A percentile compares a stretch with the other conserved stretches of the same genome.
These are phyloP conservation scores for Chalcosyrphus nemorum DNA, from an alignment of 2,888 invertebrate species.

Conservation along the genomic window DNA sequence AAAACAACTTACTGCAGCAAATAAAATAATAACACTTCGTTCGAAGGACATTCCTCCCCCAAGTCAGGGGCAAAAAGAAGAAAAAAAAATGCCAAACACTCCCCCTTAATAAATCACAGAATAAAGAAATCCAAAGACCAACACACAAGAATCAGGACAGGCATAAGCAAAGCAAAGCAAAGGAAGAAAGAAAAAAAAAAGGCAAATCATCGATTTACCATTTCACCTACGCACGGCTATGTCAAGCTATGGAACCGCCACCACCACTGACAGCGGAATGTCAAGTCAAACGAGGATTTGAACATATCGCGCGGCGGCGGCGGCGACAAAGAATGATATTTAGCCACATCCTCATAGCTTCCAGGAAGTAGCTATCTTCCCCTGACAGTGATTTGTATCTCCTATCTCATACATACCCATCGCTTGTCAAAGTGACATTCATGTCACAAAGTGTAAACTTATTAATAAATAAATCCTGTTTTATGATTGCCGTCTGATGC, in stretches of 20 bases:
- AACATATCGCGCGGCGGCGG: constrained; percentile 37
- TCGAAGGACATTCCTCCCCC: neutral
- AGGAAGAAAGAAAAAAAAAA: constrained; percentile 24
- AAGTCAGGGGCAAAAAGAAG: neutral
- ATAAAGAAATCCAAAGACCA: neutral
- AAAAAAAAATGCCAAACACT: neutral
- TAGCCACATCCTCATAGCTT: constrained; percentile 19
- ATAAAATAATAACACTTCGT: constrained; percentile 2
- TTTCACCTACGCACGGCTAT: constrained; percentile 3
- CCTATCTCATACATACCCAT: constrained; percentile 31
- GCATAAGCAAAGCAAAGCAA: no score
- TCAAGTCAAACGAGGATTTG: constrained; percentile 40
- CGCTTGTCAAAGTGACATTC: constrained; percentile 61
- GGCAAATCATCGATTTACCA: constrained; percentile 45
- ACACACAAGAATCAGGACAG: neutral
- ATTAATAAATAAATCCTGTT: constrained; percentile 56
- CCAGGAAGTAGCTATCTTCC: neutral
- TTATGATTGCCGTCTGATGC: constrained; percentile 38
- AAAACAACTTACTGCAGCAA: constrained; percentile 1
- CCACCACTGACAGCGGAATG: neutral
- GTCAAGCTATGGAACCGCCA: neutral
- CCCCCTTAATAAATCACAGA: neutral
- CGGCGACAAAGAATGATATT: constrained; percentile 40
- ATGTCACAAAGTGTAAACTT: constrained; percentile 53
- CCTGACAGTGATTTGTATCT: constrained; percentile 51